Evolutionary conservation across 2,888 invertebrate species (phyloP).

Genomic region (Meandrusa payeni): DNA sequence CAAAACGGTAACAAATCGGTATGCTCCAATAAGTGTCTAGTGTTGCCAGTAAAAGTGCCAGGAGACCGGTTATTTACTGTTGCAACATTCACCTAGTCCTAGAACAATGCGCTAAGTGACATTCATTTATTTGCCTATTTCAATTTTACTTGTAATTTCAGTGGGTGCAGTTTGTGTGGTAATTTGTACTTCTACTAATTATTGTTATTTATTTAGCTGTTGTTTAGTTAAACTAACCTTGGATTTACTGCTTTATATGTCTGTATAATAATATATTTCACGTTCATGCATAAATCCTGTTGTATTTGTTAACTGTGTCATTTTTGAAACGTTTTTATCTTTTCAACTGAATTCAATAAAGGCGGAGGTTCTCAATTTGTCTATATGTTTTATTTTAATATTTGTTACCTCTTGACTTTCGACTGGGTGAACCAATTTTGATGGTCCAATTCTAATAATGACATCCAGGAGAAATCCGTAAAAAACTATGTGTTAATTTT

Average conservation of each 20-base stretch:
- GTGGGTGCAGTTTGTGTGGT: slow-evolving; percentile 16
- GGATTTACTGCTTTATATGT: background rate
- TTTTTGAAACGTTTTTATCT: no score
- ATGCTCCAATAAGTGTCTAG: slow-evolving; percentile 40
- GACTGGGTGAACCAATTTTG: no score
- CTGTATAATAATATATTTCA: no score
- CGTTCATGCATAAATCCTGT: no score
- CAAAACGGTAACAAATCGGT: slow-evolving; percentile 27
- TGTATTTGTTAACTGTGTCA: no score
- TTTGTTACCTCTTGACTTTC: no score
- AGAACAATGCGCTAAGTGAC: slow-evolving; percentile 44
- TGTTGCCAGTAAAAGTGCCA: slow-evolving; percentile 39
- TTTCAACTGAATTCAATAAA: no score
- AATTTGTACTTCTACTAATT: slow-evolving; percentile 25
- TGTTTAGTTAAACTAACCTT: background rate
- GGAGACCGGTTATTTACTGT: slow-evolving; percentile 35
- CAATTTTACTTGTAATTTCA: slow-evolving; percentile 36
- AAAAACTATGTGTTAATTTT: no score
- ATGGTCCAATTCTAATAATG: no score
- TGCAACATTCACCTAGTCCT: slow-evolving; percentile 40
- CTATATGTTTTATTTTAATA: no score
- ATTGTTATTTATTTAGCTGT: slow-evolving; percentile 8
- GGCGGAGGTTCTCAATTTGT: no score
- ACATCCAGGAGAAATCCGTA: no score
- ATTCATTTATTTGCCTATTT: slow-evolving; percentile 44